Percentiles rank a stretch among this genome's conserved stretches.
Evolutionary conservation across 2,113 vertebrate genomes (phyloP).

Genomic region (Rhea americana): DNA sequence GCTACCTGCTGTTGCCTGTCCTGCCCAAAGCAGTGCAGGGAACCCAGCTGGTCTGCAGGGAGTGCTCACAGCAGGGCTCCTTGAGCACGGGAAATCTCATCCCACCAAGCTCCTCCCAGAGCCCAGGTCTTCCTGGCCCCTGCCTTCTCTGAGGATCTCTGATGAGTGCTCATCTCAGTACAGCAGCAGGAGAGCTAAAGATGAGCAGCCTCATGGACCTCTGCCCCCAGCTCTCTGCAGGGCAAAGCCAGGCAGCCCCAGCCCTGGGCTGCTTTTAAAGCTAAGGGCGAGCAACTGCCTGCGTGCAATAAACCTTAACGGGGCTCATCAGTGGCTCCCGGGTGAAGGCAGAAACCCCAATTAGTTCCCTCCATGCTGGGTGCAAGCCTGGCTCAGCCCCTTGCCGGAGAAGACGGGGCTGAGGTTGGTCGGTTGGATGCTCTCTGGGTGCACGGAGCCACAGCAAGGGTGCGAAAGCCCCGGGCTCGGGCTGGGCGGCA

Average conservation of each 20-base stretch:
- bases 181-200: background rate
- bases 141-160: background rate
- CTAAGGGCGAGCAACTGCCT: background rate
- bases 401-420: rapidly evolving
- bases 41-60: too few relatives aligned
- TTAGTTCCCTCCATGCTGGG: background rate
- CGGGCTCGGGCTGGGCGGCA: background rate
- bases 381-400: rapidly evolving
- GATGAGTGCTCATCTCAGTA: rapidly evolving
- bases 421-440: background rate
- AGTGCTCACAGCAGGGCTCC: too few relatives aligned
- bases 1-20: too few relatives aligned
- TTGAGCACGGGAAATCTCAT: too few relatives aligned
- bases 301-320: background rate
- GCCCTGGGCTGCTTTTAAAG: background rate
- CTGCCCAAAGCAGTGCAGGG: too few relatives aligned
- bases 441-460: too few relatives aligned
- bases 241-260: background rate
- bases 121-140: background rate
- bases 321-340: background rate
- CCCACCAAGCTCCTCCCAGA: background rate
- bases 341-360: background rate
- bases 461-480: background rate
- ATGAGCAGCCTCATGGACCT: background rate
- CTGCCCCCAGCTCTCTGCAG: too few relatives aligned